phyloP scores from a whole-genome alignment of 2,888 invertebrate species.

The Leucania comma region DNA sequence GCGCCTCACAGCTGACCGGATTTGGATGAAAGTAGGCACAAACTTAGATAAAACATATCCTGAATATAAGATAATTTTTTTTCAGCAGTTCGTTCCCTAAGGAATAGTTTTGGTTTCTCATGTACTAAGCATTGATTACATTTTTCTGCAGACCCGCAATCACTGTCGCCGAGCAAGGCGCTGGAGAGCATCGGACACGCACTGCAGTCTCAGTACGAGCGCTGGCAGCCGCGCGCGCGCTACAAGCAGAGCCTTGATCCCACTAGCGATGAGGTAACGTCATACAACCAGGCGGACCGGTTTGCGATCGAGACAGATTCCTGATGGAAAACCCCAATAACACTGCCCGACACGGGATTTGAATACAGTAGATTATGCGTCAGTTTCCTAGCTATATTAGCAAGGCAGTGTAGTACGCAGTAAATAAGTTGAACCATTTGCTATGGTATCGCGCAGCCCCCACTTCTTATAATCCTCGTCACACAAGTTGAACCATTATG shows the following conservation, averaged over 20 bases:
- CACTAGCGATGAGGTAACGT: conserved; percentile 96
- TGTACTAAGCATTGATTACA: background rate
- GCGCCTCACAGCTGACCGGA: no score
- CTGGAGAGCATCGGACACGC: conserved; percentile 97
- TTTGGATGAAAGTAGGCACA: no score
- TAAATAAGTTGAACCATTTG: no score
- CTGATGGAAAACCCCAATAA: background rate
- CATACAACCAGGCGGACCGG: background rate
- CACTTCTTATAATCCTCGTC: no score
- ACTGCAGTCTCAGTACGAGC: conserved; percentile 98
- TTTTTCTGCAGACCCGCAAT: conserved; percentile 93
- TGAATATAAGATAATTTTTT: no score
- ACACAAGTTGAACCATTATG: no score
- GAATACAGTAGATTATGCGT: background rate
- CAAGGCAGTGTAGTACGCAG: no score
- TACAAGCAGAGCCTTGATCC: conserved; percentile 99
- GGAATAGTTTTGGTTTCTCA: no score
- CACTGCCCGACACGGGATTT: background rate
- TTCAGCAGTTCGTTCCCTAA: no score
- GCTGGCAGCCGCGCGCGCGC: conserved; percentile 99
- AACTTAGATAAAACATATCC: no score
- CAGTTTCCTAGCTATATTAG: no score
- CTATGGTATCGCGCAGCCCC: no score
- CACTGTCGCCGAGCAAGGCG: conserved; percentile 97
- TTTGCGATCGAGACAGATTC: background rate